Evolutionary conservation across 2,113 vertebrate species (phyloP).

Genomic region (Coptodon bakossiorum): DNA sequence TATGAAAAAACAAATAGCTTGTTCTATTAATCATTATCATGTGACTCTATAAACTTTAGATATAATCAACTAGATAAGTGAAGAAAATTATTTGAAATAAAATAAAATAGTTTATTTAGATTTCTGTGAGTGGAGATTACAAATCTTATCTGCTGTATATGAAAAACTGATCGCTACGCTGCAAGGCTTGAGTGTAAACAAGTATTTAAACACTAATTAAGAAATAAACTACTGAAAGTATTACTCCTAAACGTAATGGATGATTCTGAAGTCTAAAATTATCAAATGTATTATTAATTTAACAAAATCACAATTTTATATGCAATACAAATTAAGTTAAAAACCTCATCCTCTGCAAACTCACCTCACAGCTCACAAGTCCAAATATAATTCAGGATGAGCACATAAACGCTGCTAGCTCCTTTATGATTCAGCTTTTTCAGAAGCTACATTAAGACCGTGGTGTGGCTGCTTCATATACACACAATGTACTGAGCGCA

Average conservation of each 20-base stretch:
- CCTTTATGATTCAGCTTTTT: background rate
- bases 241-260: rapidly evolving
- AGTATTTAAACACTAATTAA: background rate
- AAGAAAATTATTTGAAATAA: rapidly evolving
- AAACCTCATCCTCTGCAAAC: background rate
- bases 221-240: rapidly evolving
- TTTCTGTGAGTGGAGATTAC: background rate
- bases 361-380: background rate
- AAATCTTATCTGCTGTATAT: rapidly evolving
- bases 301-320: background rate
- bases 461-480: background rate
- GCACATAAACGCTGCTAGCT: rapidly evolving
- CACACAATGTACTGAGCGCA: background rate
- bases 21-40: background rate
- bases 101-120: background rate
- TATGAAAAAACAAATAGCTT: rapidly evolving
- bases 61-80: background rate
- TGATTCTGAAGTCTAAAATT: background rate
- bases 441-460: rapidly evolving
- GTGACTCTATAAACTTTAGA: background rate
- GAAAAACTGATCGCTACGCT: background rate
- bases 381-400: background rate
- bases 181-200: background rate
- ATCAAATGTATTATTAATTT: background rate
- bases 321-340: background rate